Base-by-base conservation (phyloP, 2,113 vertebrate genomes). In the Psilopsiagon aymara region DNA sequence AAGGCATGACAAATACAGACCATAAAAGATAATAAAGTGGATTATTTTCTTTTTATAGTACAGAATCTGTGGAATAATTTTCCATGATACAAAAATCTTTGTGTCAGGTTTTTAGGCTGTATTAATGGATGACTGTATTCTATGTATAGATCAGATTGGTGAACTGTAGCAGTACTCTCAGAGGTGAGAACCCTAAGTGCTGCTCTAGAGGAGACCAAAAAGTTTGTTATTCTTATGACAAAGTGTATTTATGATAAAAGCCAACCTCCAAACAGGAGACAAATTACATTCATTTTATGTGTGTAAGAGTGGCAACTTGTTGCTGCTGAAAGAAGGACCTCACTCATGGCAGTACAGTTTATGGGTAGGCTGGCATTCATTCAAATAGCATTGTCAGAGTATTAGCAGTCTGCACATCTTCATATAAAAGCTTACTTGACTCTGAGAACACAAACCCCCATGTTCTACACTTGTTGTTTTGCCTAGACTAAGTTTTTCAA, bases 141-240 rank as follows among this genome's bases (percentile, higher is more conserved):
- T 57, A 1, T 17, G 10, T 68, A 35, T 68, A 68, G 77, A 84
- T 94, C 80, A 97, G 46, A 33, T 66, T 69, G 68, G 64, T 94
- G 89, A 62, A n/a, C 35, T 77, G 10, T 59, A 70, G 13, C 17
- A 49, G 15, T 29, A 16, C 27, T 51, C 4, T 59, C 35, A 27
- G 43, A 88, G 3, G 6, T 35, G 31, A 82, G 79, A 80, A 18
- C 14, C 23, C 20, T 16, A 73, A 94, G 90, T 51, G 53, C 28
- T 74, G 57, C 85, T 97, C 88, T 88, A 94, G 89, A 96, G 89
- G 77, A 95, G 77, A 49, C n/a, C 85, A 79, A 90, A 92, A 94
- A 73, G 51, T 89, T 96, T 82, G 66, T 96, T 97, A 66, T 90
- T 93, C 52, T 82, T 43, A 51, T 1, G 7, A 29, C 19, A n/a